These are phyloP conservation scores for Protonibea diacanthus DNA, from an alignment of 2,797 vertebrate genomes.

Conservation along the genomic window DNA sequence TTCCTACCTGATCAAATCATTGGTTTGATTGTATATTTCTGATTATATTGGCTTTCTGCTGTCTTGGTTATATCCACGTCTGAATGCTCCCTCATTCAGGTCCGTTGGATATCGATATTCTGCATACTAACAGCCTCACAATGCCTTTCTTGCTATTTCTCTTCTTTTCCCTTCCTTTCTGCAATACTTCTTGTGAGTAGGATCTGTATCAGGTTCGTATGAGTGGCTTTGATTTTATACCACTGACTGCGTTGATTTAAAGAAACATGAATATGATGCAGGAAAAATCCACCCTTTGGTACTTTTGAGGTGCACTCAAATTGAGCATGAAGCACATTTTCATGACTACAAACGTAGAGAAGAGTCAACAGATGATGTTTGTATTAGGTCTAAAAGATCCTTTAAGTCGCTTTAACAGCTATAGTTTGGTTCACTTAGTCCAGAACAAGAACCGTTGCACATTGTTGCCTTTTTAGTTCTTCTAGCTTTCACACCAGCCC, in stretches of 20 bases:
- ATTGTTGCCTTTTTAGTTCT: neutral
- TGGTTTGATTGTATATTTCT: constrained; percentile 21
- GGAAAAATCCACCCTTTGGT: constrained; percentile 38
- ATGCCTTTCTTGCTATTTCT: constrained; percentile 71
- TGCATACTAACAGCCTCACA: constrained; percentile 70
- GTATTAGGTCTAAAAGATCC: neutral
- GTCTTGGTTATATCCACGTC: constrained; percentile 36
- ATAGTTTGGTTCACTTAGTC: neutral
- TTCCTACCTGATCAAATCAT: constrained; percentile 18
- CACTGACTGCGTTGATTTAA: constrained; percentile 31
- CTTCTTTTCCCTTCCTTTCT: constrained; percentile 68
- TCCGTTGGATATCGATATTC: constrained; percentile 38
- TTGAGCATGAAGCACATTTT: neutral
- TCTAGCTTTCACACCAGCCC: no score
- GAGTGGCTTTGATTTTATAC: constrained; percentile 57
- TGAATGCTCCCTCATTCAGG: constrained; percentile 51
- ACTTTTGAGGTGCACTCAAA: neutral
- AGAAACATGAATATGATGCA: neutral
- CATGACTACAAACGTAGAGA: neutral
- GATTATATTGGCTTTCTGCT: constrained; percentile 21
- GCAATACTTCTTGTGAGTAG: constrained; percentile 80
- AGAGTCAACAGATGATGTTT: neutral
- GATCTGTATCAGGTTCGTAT: constrained; percentile 94
- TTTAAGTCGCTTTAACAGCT: neutral
- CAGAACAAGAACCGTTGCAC: neutral